phyloP scores from a whole-genome alignment of 30 jellyfish, hydroid and myxozoan species.

The Catostylus mosaicus region DNA sequence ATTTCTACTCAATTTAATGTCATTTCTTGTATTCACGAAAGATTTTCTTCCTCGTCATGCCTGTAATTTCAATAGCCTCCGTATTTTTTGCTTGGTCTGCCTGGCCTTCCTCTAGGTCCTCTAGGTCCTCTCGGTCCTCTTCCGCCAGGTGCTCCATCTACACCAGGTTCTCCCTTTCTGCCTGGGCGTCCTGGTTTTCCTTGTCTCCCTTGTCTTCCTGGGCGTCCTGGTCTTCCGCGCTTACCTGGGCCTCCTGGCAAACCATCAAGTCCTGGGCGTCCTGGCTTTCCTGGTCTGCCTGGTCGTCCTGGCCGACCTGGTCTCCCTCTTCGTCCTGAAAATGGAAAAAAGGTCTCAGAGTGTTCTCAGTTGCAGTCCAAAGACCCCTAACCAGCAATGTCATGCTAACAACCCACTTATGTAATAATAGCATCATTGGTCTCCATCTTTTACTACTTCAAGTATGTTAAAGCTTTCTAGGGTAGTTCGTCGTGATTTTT shows the following conservation, averaged over 20 bases:
- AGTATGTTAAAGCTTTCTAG: no score
- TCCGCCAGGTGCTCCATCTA: conserved; percentile 17
- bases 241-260: conserved; percentile 21
- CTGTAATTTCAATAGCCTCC: no score
- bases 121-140: conserved; percentile 16
- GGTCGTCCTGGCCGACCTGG: conserved; percentile 31
- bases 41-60: no score
- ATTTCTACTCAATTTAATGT: no score
- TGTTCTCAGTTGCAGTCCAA: neutral
- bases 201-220: conserved; percentile 32
- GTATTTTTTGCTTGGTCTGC: conserved; percentile 1
- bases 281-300: conserved; percentile 36
- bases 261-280: conserved; percentile 25
- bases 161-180: conserved; percentile 10
- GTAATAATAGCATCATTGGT: no score
- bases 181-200: conserved; percentile 33
- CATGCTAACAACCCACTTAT: no score
- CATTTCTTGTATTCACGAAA: no score
- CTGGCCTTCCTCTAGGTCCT: conserved; percentile 30
- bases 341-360: no score
- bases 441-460: no score
- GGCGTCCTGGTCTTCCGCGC: conserved; percentile 24
- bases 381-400: no score
- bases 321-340: conserved; percentile 19
- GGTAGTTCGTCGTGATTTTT: no score